phyloP scores from a whole-genome alignment of 92 coral and sea anemone genomes.

The Paramuricea clavata region DNA sequence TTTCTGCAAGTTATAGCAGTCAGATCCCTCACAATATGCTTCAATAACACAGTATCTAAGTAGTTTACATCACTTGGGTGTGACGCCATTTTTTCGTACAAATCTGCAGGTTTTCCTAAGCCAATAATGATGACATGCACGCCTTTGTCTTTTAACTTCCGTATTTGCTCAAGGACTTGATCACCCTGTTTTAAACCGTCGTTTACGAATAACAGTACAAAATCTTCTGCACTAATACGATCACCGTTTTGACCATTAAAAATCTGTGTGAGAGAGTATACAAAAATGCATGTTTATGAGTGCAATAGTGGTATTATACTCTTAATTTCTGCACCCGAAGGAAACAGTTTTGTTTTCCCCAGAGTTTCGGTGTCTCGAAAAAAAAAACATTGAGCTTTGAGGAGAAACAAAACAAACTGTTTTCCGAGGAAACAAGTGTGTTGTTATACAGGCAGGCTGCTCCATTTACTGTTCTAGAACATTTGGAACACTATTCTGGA shows the following conservation, averaged over 20 bases:
- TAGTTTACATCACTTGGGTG: conserved; percentile 37
- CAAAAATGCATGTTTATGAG: too few relatives aligned
- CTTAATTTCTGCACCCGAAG: too few relatives aligned
- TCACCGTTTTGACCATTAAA: conserved; percentile 23
- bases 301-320: too few relatives aligned
- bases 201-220: conserved; percentile 21
- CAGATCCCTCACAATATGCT: conserved; percentile 21
- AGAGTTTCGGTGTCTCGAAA: too few relatives aligned
- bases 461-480: too few relatives aligned
- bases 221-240: conserved; percentile 32
- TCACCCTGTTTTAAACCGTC: neutral
- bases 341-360: too few relatives aligned
- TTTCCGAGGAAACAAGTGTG: too few relatives aligned
- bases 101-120: conserved; percentile 16
- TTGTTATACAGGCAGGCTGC: too few relatives aligned
- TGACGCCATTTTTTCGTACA: conserved; percentile 30
- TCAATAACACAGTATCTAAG: neutral
- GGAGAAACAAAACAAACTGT: too few relatives aligned
- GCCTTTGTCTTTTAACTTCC: conserved; percentile 34
- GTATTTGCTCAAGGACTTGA: neutral
- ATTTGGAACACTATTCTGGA: too few relatives aligned
- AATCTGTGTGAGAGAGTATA: neutral
- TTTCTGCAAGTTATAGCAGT: conserved; percentile 9
- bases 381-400: too few relatives aligned
- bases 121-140: conserved; percentile 30